Conservation (phyloP, 2,797 vertebrate genomes). For the Gymnoscopelus microlampas region DNA sequence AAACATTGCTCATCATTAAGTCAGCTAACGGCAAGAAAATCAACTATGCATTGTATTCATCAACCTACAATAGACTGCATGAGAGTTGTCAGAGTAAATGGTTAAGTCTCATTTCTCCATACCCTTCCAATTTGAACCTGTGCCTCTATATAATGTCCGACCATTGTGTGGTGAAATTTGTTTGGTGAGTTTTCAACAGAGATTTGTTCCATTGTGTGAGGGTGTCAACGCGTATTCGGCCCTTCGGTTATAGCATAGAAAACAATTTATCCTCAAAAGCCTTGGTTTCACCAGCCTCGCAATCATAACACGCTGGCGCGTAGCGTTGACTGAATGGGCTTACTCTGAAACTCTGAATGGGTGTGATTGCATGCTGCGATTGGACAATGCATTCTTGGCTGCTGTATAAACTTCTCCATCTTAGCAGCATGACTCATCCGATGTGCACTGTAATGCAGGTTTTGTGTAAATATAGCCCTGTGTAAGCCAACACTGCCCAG, state of each 20-base stretch:
- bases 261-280: slow-evolving; percentile 2
- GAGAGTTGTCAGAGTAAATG: too few relatives aligned
- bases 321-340: slow-evolving; percentile 7
- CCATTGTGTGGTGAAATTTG: too few relatives aligned
- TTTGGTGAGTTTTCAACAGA: background rate
- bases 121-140: too few relatives aligned
- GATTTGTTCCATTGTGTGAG: slow-evolving; percentile 2
- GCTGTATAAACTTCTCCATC: slow-evolving; percentile 71
- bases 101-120: too few relatives aligned
- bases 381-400: slow-evolving; percentile 47
- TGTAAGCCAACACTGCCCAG: slow-evolving; percentile 45
- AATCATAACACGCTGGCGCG: background rate
- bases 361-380: slow-evolving; percentile 42
- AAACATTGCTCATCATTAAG: too few relatives aligned
- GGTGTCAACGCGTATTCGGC: slow-evolving; percentile 24
- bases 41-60: too few relatives aligned
- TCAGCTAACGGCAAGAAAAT: too few relatives aligned
- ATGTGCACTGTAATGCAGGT: slow-evolving; percentile 58
- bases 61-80: too few relatives aligned
- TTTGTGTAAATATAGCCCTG: slow-evolving; percentile 59
- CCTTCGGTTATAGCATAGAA: background rate
- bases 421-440: slow-evolving; percentile 66
- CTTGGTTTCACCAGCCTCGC: slow-evolving; percentile 15
- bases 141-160: too few relatives aligned
- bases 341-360: slow-evolving; percentile 5